Evolutionary conservation across 2,888 invertebrate species (phyloP), one percentile per base, ranked within the genome.

Genomic region (Noctua fimbriata): DNA sequence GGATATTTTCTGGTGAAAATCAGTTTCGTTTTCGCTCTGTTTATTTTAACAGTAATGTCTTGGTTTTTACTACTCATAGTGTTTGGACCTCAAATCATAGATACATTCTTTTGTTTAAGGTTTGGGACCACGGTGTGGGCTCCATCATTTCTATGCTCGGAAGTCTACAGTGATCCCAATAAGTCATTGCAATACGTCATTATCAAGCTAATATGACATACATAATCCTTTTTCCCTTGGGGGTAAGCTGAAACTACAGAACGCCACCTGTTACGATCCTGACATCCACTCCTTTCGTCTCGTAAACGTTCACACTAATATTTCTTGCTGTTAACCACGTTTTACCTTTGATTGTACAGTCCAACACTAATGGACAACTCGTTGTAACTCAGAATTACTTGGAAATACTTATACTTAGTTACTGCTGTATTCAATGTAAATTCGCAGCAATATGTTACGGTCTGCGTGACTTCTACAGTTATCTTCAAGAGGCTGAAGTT

Each of bases 381-480:
- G 32, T 58, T n/a, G 21, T 5, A 70, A 67, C n/a, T 21, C 12
- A 16, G 21, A 60, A 32, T 49, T 55, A 58, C 28, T 47, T 32
- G 9, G 28, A 7, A 69, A 36, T 65, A 70, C 1, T 14, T n/a
- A 36, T 65, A 70, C 1, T 18, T n/a, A 36, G 55, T 67, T 28
- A 16, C 52, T 44, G n/a, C 14, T 41, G 49, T 75, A 69, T 73
- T 66, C 14, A 44, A 69, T 49, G 32, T 60, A 55, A 83, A 71
- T 63, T 58, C 24, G 28, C 21, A 52, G 21, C 69, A 73, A 84
- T 78, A 70, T 75, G 72, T 75, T 36, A 72, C 47, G 69, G 70
- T 82, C 60, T 63, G 44, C 69, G 66, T 82, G 69, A 82, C 78
- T 84, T 72, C 71, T 36, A 71, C 77, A 77, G 81, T 58, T 83